Base-by-base conservation (phyloP, 2,113 vertebrate genomes). In the Leptocoma aspasia region DNA sequence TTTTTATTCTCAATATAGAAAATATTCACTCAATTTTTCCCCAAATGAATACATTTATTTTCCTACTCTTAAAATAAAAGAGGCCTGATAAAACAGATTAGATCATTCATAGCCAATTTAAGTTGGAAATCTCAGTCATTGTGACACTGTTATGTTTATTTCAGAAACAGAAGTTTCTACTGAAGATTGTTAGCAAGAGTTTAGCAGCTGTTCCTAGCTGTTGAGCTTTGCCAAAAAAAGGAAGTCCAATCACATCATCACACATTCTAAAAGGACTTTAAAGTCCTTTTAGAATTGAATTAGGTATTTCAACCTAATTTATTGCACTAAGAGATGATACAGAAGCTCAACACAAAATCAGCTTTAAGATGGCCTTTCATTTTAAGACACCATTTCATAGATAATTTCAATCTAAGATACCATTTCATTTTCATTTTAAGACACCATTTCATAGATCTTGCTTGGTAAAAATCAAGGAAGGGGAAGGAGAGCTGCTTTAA, bases 401-500 rank as follows among this genome's bases (percentile, higher is more conserved):
- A 15, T 1, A 1, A 52, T 70, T 69, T 39, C 3, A 57, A 22
- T 45, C 13, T 45, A 59, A 57, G 33, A 57, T 27, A n/a, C 11
- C 13, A 35, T 44, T 44, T 45, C 6, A 44, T 72, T 72, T 73
- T n/a, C 24, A 28, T 44, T 73, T 73, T 57, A 45, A 59, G 26
- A 31, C 24, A 31, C 9, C 9, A 63, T 63, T 63, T 78, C 24
- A 28, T 30, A 35, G 11, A 18, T 79, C 24, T 53, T 64, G 3
- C 15, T 53, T 53, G 5, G 11, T 35, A 30, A 44, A 79, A 64
- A 53, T 23, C 24, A 64, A 35, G 15, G 24, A 78, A 42, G 3
- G 8, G 11, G 18, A 20, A 16, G 11, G 2, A 7, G 1, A 6
- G 1, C 10, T 60, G 27, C 16, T 57, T 15, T 9, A 42, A 31